Percentiles rank a stretch among this genome's conserved stretches.
phyloP scores from a whole-genome alignment of 1,140 invertebrate genomes.

The Homalodisca vitripennis region DNA sequence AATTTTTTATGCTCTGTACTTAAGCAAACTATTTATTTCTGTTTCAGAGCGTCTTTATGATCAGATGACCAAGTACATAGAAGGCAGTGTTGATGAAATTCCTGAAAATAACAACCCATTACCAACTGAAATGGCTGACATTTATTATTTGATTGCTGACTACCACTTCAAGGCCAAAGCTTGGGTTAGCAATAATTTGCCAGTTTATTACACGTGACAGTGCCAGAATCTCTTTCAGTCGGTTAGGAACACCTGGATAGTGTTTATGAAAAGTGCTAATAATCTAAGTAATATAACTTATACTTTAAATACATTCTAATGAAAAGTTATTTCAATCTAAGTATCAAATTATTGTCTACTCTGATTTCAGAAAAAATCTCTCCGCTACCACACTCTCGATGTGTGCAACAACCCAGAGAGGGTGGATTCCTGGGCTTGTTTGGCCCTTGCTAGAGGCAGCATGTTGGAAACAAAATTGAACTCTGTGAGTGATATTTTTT shows the following conservation, averaged over 20 bases:
- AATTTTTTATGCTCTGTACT: background rate
- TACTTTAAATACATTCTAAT: too few relatives aligned
- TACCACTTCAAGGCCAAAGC: conserved; percentile 90
- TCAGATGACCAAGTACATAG: conserved; percentile 65
- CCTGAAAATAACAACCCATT: conserved; percentile 51
- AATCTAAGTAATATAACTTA: too few relatives aligned
- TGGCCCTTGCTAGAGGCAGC: conserved; percentile 78
- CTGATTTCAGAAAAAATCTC: conserved; percentile 58
- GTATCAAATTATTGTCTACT: too few relatives aligned
- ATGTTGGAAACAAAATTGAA: conserved; percentile 81
- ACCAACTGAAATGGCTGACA: conserved; percentile 61
- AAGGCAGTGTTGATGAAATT: conserved; percentile 56
- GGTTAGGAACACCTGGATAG: too few relatives aligned
- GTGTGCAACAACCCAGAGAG: conserved; percentile 73
- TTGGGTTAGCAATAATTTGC: conserved; percentile 54
- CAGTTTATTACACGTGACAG: too few relatives aligned
- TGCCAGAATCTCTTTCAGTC: too few relatives aligned
- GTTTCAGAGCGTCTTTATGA: conserved; percentile 42
- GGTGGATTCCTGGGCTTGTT: conserved; percentile 89
- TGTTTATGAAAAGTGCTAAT: too few relatives aligned
- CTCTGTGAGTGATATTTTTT: conserved; percentile 50
- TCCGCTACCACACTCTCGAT: conserved; percentile 82
- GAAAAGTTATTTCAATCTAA: too few relatives aligned
- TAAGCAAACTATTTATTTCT: background rate
- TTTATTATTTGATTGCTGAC: conserved; percentile 89